Evolutionary conservation across 2,888 invertebrate genomes (phyloP).

Genomic region (Ceramica pisi): DNA sequence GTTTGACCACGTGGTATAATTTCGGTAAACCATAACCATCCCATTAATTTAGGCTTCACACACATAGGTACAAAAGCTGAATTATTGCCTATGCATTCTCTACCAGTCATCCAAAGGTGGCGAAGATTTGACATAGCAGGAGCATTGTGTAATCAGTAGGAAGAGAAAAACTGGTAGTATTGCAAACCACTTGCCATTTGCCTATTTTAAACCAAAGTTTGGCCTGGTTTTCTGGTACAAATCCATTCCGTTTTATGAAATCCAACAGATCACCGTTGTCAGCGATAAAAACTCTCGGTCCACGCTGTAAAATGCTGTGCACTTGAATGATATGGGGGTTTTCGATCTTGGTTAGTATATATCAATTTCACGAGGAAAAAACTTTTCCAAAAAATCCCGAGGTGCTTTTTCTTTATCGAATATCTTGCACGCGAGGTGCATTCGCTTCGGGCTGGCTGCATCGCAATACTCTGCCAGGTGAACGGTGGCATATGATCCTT

Average conservation of each 20-base stretch:
- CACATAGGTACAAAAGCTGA: no score
- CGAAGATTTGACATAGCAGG: no score
- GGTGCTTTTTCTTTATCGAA: constrained; percentile 97
- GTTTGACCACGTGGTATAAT: no score
- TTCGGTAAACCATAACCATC: no score
- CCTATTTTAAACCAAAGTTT: constrained; percentile 96
- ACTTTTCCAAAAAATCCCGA: constrained; percentile 96
- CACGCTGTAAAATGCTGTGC: constrained; percentile 96
- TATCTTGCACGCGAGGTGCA: constrained; percentile 96
- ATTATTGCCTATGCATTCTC: no score
- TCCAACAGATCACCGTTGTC: constrained; percentile 97
- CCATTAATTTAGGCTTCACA: no score
- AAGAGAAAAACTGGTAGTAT: no score
- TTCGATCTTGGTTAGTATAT: constrained; percentile 96
- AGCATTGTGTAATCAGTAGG: no score
- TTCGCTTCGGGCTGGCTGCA: constrained; percentile 92
- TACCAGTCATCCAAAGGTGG: no score
- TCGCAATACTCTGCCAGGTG: constrained; percentile 96
- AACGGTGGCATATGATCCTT: constrained; percentile 97
- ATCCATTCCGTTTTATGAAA: constrained; percentile 94
- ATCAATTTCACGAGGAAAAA: constrained; percentile 97
- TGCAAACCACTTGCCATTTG: constrained; percentile 96
- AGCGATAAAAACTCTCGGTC: constrained; percentile 96
- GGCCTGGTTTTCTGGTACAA: constrained; percentile 94
- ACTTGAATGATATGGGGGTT: constrained; percentile 98